Conservation (phyloP, 1,140 invertebrate genomes). For the Pseudomyrmex dendroicus region DNA sequence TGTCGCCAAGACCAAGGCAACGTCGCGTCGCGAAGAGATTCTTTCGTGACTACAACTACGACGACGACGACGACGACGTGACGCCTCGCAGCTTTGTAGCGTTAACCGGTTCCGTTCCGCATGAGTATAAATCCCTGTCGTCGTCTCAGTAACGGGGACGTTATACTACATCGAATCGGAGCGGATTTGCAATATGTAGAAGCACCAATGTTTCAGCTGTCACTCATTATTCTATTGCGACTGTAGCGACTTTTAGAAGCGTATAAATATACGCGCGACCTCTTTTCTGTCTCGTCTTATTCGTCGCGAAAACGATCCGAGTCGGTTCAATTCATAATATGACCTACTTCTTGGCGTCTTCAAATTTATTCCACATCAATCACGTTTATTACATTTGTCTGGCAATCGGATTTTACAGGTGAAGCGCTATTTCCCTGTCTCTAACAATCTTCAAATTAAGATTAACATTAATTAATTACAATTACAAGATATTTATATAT, state of each 20-base stretch:
- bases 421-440: too few relatives aligned
- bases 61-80: not conserved
- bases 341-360: conserved; percentile 29
- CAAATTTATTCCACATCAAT: conserved; percentile 30
- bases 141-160: conserved; percentile 3
- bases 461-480: too few relatives aligned
- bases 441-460: too few relatives aligned
- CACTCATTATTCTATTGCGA: conserved; percentile 51
- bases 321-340: conserved; percentile 45
- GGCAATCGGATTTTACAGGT: not conserved
- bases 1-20: not conserved
- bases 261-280: conserved; percentile 52
- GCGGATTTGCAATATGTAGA: conserved; percentile 25
- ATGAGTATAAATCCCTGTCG: conserved; percentile 15
- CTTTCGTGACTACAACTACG: not conserved
- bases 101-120: conserved; percentile 12
- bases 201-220: conserved; percentile 44
- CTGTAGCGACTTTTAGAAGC: conserved; percentile 42
- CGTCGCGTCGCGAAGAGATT: conserved; percentile 1
- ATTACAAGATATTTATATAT: too few relatives aligned
- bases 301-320: conserved; percentile 24
- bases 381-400: conserved; percentile 19
- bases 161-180: conserved; percentile 3
- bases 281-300: conserved; percentile 22
- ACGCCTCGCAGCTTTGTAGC: conserved; percentile 3